A percentile compares a stretch with the other conserved stretches of the same genome.
Conservation (phyloP, 1,140 invertebrate genomes). For the Telenomus remus region DNA sequence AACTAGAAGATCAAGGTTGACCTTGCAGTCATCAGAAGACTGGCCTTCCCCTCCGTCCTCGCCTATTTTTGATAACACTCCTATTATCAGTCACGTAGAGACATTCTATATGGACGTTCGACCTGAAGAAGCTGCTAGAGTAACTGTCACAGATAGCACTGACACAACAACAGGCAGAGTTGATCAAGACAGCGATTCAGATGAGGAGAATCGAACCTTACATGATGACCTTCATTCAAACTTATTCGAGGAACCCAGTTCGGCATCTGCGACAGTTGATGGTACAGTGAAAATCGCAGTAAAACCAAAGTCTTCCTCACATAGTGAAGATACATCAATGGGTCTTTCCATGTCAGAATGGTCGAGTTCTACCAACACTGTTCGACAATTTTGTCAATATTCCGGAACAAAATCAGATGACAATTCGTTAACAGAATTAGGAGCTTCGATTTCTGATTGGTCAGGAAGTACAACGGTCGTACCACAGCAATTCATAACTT, state of each 20-base stretch:
- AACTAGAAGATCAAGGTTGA: slow-evolving; percentile 66
- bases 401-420: slow-evolving; percentile 77
- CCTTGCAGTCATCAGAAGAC: slow-evolving; percentile 81
- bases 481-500: slow-evolving; percentile 66
- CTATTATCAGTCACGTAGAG: slow-evolving; percentile 86
- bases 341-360: slow-evolving; percentile 88
- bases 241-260: slow-evolving; percentile 72
- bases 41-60: slow-evolving; percentile 87
- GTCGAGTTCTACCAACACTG: slow-evolving; percentile 88
- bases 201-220: slow-evolving; percentile 76
- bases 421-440: slow-evolving; percentile 77
- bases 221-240: slow-evolving; percentile 73
- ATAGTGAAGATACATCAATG: slow-evolving; percentile 89
- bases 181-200: slow-evolving; percentile 71
- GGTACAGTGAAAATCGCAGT: slow-evolving; percentile 86
- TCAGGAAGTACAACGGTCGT: slow-evolving; percentile 76
- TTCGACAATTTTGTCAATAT: slow-evolving; percentile 83
- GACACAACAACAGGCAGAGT: slow-evolving; percentile 69
- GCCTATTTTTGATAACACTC: slow-evolving; percentile 78
- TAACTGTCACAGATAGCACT: slow-evolving; percentile 78
- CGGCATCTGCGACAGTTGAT: slow-evolving; percentile 79
- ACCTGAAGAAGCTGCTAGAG: slow-evolving; percentile 82
- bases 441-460: slow-evolving; percentile 78
- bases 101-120: slow-evolving; percentile 88
- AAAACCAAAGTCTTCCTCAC: slow-evolving; percentile 82